phyloP scores from a whole-genome alignment of 2,113 vertebrate species.

The Saguinus midas region DNA sequence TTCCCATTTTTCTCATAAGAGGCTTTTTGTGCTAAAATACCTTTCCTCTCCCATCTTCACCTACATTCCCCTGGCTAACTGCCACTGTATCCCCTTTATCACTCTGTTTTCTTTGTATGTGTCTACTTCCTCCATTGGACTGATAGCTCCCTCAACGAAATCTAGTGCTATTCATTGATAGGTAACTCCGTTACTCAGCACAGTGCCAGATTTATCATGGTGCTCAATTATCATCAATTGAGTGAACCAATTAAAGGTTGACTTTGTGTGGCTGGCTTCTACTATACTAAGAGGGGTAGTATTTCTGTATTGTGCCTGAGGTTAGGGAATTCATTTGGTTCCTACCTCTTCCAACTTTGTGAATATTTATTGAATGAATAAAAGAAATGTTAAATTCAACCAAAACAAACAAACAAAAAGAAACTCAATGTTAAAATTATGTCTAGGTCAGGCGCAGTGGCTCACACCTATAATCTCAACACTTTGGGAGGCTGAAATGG shows the following conservation, averaged over 20 bases:
- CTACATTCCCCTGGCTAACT: neutral
- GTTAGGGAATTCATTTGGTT: neutral
- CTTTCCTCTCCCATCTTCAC: neutral
- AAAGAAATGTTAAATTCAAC: neutral
- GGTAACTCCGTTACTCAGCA: neutral
- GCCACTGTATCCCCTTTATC: neutral
- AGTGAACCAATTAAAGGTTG: slow-evolving; percentile 9
- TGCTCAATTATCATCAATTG: neutral
- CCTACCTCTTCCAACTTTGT: neutral
- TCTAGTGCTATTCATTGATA: neutral
- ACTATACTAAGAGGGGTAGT: neutral
- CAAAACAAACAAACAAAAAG: neutral
- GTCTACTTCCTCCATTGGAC: neutral
- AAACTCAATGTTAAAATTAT: neutral
- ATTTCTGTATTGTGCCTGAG: neutral
- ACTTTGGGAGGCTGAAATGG: too few species aligned
- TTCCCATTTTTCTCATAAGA: accelerated
- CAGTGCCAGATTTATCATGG: neutral
- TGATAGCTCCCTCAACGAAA: neutral
- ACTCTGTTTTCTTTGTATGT: neutral
- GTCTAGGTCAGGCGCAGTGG: accelerated
- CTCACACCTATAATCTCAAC: too few species aligned
- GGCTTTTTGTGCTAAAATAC: neutral
- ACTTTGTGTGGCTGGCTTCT: neutral
- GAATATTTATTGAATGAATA: slow-evolving; percentile 23